These are phyloP conservation scores for Vanessa tameamea DNA, from an alignment of 1,140 invertebrate genomes.

Conservation along the genomic window DNA sequence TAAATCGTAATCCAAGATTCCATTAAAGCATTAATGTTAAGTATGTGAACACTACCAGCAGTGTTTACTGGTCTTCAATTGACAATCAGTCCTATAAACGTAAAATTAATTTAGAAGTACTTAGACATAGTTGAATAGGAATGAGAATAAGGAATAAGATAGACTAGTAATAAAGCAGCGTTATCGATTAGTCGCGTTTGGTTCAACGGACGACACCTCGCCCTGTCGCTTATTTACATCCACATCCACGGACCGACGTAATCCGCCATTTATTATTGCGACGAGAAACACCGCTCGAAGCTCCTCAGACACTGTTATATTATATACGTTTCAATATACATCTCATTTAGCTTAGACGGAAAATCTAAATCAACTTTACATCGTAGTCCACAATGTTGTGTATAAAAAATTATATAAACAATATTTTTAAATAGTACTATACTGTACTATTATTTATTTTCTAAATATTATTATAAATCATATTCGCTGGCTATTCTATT, in stretches of 20 bases:
- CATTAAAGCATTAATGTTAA: too few species aligned
- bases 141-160: slow-evolving; percentile 26
- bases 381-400: neutral
- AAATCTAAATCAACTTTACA: slow-evolving; percentile 11
- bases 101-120: too few species aligned
- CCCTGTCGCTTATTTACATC: slow-evolving; percentile 46
- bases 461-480: too few species aligned
- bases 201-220: slow-evolving; percentile 53
- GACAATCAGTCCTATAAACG: too few species aligned
- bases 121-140: neutral
- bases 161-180: slow-evolving; percentile 33
- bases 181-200: slow-evolving; percentile 62
- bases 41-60: too few species aligned
- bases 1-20: too few species aligned
- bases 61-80: too few species aligned
- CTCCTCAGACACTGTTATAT: slow-evolving; percentile 20
- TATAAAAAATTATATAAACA: slow-evolving; percentile 1
- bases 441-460: neutral
- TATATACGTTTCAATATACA: neutral
- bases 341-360: neutral
- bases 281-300: slow-evolving; percentile 18
- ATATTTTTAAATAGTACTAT: neutral
- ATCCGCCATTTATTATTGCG: slow-evolving; percentile 43
- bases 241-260: slow-evolving; percentile 38
- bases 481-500: neutral